Evolutionary conservation across 2,888 invertebrate genomes (phyloP).

Genomic region (Callyntrura guangdongensis): DNA sequence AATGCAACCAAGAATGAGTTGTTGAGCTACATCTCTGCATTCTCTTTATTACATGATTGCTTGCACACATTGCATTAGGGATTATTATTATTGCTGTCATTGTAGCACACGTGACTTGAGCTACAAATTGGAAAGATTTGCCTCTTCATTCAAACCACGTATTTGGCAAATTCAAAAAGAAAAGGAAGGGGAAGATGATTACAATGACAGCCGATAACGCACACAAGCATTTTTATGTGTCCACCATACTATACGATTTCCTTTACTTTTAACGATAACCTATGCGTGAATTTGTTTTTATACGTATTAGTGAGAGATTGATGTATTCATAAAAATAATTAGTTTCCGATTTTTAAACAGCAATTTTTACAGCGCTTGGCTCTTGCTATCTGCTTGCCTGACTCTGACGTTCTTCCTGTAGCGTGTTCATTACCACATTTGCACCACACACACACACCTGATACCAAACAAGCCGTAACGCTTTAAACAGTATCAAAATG

Average conservation of each 20-base stretch:
- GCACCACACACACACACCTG: too few relatives aligned
- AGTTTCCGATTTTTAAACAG: conserved; percentile 51
- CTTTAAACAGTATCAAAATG: neutral
- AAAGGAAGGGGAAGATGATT: conserved; percentile 47
- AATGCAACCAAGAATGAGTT: too few relatives aligned
- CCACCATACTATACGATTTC: neutral
- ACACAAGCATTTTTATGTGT: neutral
- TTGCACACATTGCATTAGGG: too few relatives aligned
- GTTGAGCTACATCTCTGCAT: too few relatives aligned
- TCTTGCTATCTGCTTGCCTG: neutral
- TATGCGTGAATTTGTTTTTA: neutral
- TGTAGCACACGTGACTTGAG: conserved; percentile 64
- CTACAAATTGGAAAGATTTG: conserved; percentile 49
- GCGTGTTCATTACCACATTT: neutral
- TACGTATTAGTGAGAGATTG: conserved; percentile 22
- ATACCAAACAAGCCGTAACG: neutral
- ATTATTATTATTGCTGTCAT: conserved; percentile 46
- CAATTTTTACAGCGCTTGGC: conserved; percentile 19
- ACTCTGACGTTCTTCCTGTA: neutral
- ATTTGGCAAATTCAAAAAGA: conserved; percentile 21
- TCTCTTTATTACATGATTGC: neutral
- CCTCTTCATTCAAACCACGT: conserved; percentile 44
- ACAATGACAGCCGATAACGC: conserved; percentile 35
- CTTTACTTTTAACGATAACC: neutral
- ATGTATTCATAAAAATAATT: conserved; percentile 29